A percentile compares a stretch with the other conserved stretches of the same genome.
These are phyloP conservation scores for Olivierus martensii DNA, from an alignment of 1,140 invertebrate genomes.

Conservation along the genomic window DNA sequence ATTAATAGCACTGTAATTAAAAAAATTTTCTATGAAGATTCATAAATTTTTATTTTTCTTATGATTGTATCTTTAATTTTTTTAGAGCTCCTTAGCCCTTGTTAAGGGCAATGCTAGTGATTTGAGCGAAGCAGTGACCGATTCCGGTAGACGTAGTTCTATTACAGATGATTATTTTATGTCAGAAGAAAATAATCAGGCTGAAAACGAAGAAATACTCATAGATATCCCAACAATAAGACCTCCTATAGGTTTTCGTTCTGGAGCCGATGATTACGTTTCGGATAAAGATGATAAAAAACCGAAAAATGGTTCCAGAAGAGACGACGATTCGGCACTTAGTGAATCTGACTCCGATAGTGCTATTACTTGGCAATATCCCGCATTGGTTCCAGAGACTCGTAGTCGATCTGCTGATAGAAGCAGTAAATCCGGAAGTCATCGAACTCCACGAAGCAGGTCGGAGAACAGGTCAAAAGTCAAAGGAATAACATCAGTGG, in stretches of 20 bases:
- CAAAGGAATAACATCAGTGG: background rate
- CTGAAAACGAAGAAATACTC: slow-evolving; percentile 19
- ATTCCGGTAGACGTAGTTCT: background rate
- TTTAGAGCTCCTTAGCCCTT: background rate
- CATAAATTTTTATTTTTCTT: background rate
- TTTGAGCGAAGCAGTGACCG: background rate
- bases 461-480: background rate
- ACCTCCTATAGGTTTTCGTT: slow-evolving; percentile 13
- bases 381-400: background rate
- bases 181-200: slow-evolving; percentile 9
- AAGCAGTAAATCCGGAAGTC: background rate
- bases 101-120: background rate
- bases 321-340: slow-evolving; percentile 11
- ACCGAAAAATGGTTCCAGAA: background rate
- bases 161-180: background rate
- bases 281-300: background rate
- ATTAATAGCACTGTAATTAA: no score
- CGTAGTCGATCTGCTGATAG: background rate
- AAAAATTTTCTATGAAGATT: background rate
- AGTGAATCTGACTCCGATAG: slow-evolving; percentile 13
- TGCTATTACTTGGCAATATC: slow-evolving; percentile 11
- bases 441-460: background rate
- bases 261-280: background rate
- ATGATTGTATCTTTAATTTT: background rate
- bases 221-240: slow-evolving; percentile 19